Percentiles rank a stretch among this genome's conserved stretches.
Evolutionary conservation across 1,140 invertebrate genomes (phyloP).

Genomic region (Calliphora vicina): DNA sequence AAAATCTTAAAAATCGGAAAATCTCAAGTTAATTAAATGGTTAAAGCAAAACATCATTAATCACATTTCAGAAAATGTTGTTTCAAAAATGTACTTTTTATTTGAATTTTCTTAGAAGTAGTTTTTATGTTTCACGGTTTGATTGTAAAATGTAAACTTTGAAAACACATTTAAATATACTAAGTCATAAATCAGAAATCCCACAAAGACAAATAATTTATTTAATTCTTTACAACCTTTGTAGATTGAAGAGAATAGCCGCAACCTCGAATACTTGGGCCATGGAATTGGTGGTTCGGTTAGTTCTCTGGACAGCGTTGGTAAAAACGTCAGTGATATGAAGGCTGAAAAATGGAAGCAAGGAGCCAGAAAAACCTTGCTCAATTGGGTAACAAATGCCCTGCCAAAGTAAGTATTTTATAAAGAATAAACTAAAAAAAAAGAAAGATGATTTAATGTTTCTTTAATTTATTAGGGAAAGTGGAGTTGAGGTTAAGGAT

Average conservation of each 20-base stretch:
- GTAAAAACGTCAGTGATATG: conserved; percentile 68
- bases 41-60: no score
- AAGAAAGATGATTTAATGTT: neutral
- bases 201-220: no score
- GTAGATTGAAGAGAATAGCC: conserved; percentile 96
- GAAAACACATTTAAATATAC: no score
- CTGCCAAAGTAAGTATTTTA: conserved; percentile 83
- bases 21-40: no score
- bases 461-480: conserved; percentile 70
- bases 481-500: conserved; percentile 88
- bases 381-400: conserved; percentile 94
- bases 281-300: conserved; percentile 80
- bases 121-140: no score
- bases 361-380: conserved; percentile 88
- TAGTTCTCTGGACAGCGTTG: conserved; percentile 79
- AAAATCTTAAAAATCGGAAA: no score
- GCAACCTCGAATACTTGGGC: conserved; percentile 85
- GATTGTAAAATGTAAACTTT: no score
- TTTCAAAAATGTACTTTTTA: no score
- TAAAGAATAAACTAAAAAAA: neutral
- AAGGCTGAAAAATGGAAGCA: conserved; percentile 83
- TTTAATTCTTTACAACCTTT: conserved; percentile 4
- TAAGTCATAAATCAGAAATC: no score
- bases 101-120: no score
- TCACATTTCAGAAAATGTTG: no score